Evolutionary conservation across 2,797 vertebrate species (phyloP).

Genomic region (Molossus molossus): DNA sequence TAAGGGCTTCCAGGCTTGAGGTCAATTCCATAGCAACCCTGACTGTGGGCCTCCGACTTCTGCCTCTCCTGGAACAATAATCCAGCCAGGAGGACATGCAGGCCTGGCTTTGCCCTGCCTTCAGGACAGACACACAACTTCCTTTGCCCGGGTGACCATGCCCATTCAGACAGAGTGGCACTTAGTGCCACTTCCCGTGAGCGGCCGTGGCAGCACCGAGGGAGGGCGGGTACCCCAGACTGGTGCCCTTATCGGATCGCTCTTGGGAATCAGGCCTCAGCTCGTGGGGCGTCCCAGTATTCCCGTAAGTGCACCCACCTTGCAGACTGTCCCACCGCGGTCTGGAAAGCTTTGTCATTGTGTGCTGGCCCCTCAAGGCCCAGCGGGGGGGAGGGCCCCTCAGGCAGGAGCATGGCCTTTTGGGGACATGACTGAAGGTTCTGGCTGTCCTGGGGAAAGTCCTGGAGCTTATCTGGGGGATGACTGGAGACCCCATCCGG

Average conservation of each 20-base stretch:
- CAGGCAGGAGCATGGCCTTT: background rate
- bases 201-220: background rate
- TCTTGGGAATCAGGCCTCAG: background rate
- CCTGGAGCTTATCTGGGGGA: background rate
- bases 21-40: background rate
- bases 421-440: background rate
- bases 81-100: background rate
- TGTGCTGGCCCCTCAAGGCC: background rate
- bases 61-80: background rate
- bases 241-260: accelerated
- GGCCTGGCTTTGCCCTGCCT: background rate
- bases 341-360: background rate
- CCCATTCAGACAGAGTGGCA: background rate
- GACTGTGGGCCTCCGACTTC: background rate
- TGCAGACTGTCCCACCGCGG: background rate
- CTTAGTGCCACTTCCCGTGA: background rate
- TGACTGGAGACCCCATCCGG: background rate
- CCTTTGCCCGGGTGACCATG: background rate
- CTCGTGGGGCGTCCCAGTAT: background rate
- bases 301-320: background rate
- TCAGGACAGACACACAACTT: background rate
- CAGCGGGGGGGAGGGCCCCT: background rate
- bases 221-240: background rate
- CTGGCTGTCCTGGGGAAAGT: background rate
- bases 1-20: background rate